phyloP scores from a whole-genome alignment of 2,113 vertebrate species.

The Centropus unirufus region DNA sequence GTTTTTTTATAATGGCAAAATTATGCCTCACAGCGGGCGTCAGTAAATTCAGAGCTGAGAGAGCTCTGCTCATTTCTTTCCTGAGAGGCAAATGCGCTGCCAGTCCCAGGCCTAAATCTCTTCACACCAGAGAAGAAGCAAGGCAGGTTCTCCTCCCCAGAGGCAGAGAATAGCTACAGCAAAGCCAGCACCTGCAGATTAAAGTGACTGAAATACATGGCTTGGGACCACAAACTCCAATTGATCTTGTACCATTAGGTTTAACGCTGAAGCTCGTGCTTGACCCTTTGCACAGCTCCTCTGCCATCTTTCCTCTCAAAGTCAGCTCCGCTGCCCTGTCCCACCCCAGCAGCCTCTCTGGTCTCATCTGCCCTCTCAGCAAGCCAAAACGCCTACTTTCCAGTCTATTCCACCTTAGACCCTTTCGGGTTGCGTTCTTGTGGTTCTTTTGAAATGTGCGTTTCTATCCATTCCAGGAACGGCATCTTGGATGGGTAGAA shows the following conservation, averaged over 20 bases:
- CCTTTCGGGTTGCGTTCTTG: background rate
- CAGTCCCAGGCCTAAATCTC: background rate
- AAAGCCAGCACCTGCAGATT: background rate
- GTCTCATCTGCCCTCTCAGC: background rate
- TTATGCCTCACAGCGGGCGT: background rate
- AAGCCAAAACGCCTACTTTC: background rate
- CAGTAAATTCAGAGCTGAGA: background rate
- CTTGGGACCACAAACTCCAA: background rate
- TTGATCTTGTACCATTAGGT: background rate
- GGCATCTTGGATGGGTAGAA: background rate
- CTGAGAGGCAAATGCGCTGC: background rate
- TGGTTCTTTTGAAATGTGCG: background rate
- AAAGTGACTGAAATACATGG: rapidly evolving
- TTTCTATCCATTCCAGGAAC: background rate
- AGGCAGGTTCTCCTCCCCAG: background rate
- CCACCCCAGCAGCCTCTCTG: background rate
- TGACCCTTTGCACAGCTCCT: background rate
- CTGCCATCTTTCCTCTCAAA: background rate
- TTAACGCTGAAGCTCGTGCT: background rate
- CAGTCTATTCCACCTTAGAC: background rate
- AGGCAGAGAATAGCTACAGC: background rate
- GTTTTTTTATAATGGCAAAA: background rate
- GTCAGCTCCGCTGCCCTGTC: background rate
- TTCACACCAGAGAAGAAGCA: background rate
- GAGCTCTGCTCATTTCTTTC: background rate